phyloP scores from a whole-genome alignment of 2,113 vertebrate genomes.

The Lipophrys pholis region DNA sequence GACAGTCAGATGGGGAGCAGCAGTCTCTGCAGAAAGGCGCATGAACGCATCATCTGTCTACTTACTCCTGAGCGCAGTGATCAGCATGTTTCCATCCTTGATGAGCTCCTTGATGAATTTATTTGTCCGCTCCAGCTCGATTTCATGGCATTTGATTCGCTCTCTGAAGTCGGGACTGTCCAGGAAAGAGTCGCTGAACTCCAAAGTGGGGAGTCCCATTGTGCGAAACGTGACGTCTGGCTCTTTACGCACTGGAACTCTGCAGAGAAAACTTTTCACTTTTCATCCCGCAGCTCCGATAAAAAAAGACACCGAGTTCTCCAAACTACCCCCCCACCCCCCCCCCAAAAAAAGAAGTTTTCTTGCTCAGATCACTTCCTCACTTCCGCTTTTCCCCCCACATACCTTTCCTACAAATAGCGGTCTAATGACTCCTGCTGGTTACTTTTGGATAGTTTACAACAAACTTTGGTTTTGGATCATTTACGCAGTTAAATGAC shows the following conservation, averaged over 20 bases:
- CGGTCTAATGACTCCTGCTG: conserved; percentile 82
- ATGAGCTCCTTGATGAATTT: conserved; percentile 98
- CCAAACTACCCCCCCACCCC: conserved; percentile 18
- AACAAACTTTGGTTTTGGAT: neutral
- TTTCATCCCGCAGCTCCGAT: conserved; percentile 59
- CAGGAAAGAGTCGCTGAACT: conserved; percentile 96
- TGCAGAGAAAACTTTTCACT: neutral
- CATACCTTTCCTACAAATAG: conserved; percentile 39
- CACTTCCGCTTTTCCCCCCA: conserved; percentile 72
- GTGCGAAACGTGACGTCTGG: neutral
- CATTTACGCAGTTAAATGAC: too few species aligned
- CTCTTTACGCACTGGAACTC: conserved; percentile 11
- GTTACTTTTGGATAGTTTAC: conserved; percentile 48
- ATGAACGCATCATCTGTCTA: conserved; percentile 53
- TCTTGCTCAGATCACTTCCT: conserved; percentile 41
- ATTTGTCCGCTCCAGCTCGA: conserved; percentile 95
- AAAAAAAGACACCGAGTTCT: conserved; percentile 10
- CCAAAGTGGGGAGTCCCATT: conserved; percentile 96
- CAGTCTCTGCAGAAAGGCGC: neutral
- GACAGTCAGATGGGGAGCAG: conserved; percentile 1
- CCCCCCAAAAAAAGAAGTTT: conserved; percentile 48
- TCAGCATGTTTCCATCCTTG: conserved; percentile 95
- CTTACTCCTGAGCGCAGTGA: conserved; percentile 94
- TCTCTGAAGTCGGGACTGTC: conserved; percentile 98
- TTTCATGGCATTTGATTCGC: conserved; percentile 93